Percentiles rank a stretch among this genome's conserved stretches.
These are phyloP conservation scores for Delia radicum DNA, from an alignment of 1,140 invertebrate species.

Conservation along the genomic window DNA sequence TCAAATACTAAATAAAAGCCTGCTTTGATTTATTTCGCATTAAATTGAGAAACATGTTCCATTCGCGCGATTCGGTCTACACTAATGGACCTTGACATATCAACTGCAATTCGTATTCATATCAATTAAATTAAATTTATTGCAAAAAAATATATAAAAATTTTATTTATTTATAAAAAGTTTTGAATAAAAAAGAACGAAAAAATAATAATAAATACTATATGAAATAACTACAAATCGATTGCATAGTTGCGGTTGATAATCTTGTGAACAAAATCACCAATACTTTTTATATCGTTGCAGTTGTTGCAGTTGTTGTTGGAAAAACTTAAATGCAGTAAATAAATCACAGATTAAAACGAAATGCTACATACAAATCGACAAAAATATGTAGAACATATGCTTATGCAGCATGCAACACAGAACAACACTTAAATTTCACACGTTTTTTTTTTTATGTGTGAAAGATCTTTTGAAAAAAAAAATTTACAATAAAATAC, in stretches of 20 bases:
- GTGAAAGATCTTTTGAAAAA: constrained; percentile 20
- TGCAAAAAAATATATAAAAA: constrained; percentile 20
- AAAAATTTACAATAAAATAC: neutral
- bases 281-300: neutral
- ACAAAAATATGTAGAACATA: constrained; percentile 16
- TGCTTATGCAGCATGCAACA: constrained; percentile 8
- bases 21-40: constrained; percentile 16
- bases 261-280: constrained; percentile 16
- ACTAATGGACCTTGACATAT: constrained; percentile 22
- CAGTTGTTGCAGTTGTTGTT: neutral
- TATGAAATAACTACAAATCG: constrained; percentile 16
- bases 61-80: neutral
- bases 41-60: constrained; percentile 15
- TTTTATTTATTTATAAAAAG: neutral
- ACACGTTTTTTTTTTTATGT: constrained; percentile 21
- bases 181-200: neutral
- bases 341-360: constrained; percentile 20
- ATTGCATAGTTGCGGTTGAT: constrained; percentile 22
- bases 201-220: neutral
- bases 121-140: constrained; percentile 24
- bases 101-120: constrained; percentile 18
- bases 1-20: neutral
- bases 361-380: neutral
- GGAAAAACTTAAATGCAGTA: constrained; percentile 7
- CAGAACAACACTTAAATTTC: neutral